Percentiles rank a stretch among this genome's conserved stretches.
Conservation (phyloP, 2,113 vertebrate species). For the Sinocyclocheilus maitianheensis region DNA sequence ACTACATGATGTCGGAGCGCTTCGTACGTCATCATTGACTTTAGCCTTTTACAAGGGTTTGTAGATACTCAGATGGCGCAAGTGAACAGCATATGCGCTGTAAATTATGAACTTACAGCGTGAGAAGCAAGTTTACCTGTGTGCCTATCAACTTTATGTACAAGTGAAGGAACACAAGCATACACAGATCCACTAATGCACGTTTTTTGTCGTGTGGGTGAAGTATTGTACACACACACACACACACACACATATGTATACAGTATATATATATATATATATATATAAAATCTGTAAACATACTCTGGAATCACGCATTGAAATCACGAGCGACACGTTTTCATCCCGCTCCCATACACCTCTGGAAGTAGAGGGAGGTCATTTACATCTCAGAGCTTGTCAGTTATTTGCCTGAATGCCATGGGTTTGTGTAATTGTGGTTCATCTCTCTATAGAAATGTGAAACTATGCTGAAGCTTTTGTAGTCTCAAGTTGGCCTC, state of each 20-base stretch:
- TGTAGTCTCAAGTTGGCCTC: slow-evolving; percentile 41
- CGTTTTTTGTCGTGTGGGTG: slow-evolving; percentile 34
- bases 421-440: slow-evolving; percentile 45
- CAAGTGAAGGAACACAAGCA: slow-evolving; percentile 44
- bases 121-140: slow-evolving; percentile 49
- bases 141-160: slow-evolving; percentile 54
- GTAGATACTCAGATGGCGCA: slow-evolving; percentile 48
- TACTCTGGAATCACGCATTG: slow-evolving; percentile 50
- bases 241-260: background rate
- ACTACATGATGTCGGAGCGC: slow-evolving; percentile 6
- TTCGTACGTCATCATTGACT: slow-evolving; percentile 31
- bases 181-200: slow-evolving; percentile 34
- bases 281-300: slow-evolving; percentile 32
- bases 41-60: slow-evolving; percentile 33
- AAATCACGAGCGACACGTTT: slow-evolving; percentile 33
- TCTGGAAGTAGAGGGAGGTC: slow-evolving; percentile 35
- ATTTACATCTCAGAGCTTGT: slow-evolving; percentile 34
- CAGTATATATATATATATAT: slow-evolving; percentile 15
- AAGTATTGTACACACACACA: slow-evolving; percentile 54
- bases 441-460: slow-evolving; percentile 23
- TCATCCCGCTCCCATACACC: slow-evolving; percentile 23
- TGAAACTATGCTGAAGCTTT: slow-evolving; percentile 37
- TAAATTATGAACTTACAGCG: slow-evolving; percentile 39
- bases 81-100: slow-evolving; percentile 38
- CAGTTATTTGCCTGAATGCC: slow-evolving; percentile 48